Base-by-base conservation (phyloP, 2,797 vertebrate species). In the Danio albolineatus region DNA sequence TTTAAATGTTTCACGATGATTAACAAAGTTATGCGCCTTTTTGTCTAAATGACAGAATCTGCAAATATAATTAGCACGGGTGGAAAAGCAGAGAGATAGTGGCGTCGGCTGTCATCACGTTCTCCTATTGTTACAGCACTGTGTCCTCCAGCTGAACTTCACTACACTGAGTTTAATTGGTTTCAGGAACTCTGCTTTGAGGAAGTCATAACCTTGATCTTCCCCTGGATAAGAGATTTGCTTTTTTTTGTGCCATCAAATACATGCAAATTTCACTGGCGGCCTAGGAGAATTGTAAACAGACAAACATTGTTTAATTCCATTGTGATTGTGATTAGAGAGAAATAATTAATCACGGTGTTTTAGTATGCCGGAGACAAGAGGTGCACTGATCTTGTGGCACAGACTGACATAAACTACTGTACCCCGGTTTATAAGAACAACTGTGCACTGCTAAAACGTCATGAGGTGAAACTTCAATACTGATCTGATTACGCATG, bases 141-240 rank as follows among this genome's bases (percentile, higher is more conserved):
- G 71, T 84, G 92, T 91, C 93, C 92, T 94, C 92, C 90, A 93
- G 89, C 87, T 90, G 90, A 92, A 93, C 93, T 94, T 94, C 93
- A 91, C 85, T 88, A 79, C 85, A 85, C 86, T 84, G 87, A 89
- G 86, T 92, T 93, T 94, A 94, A 94, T 94, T 94, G 92, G 89
- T 93, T 94, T 93, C 90, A 90, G 89, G 88, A 91, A 92, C 89
- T 91, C 85, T 79, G 87, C 88, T 90, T 89, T 91, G 89, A 92
- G 89, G 88, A 90, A 93, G 91, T 91, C 92, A 92, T 88, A 92
- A 93, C 93, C 93, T 94, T 94, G 91, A 93, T 94, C 92, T 89
- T 92, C 91, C 85, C 87, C 85, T 80, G 80, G 92, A 93, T 92
- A 93, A 90, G 86, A 88, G 74, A 85, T 84, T 87, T 84, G 28